Conservation (phyloP, 2,113 vertebrate genomes). For the Chionis minor region DNA sequence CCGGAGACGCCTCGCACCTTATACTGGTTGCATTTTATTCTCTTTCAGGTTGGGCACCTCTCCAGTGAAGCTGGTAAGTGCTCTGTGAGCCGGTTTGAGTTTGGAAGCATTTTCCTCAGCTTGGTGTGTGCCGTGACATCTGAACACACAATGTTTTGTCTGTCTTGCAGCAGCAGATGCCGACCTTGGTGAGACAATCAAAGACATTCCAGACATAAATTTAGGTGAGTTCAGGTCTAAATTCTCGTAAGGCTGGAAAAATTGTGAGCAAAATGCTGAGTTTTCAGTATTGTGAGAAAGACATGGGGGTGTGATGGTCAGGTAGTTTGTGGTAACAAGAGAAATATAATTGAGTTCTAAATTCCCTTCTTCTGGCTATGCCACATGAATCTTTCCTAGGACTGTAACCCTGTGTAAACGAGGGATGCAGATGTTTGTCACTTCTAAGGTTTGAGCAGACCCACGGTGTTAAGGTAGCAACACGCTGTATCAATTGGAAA, state of each 20-base stretch:
- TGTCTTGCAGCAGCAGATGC: background rate
- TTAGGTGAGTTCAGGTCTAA: conserved; percentile 61
- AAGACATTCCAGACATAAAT: conserved; percentile 76
- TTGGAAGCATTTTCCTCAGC: background rate
- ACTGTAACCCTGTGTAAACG: background rate
- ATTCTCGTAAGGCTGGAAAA: background rate
- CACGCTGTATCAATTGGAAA: accelerated
- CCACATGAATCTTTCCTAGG: background rate
- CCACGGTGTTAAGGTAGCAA: background rate
- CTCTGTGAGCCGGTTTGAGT: background rate
- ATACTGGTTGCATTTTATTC: background rate
- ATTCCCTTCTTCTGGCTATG: background rate
- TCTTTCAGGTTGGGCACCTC: conserved; percentile 53
- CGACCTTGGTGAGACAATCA: conserved; percentile 26
- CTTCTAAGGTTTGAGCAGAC: background rate
- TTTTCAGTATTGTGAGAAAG: background rate
- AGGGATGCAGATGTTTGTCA: background rate
- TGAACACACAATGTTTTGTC: background rate
- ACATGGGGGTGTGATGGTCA: background rate
- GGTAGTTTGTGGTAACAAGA: background rate
- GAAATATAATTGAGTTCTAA: background rate
- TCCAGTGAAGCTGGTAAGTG: conserved; percentile 60
- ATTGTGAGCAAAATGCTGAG: background rate
- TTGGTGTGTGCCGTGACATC: background rate
- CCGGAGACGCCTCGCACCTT: background rate